Conservation (phyloP, 2,113 vertebrate genomes). For the Menura novaehollandiae region DNA sequence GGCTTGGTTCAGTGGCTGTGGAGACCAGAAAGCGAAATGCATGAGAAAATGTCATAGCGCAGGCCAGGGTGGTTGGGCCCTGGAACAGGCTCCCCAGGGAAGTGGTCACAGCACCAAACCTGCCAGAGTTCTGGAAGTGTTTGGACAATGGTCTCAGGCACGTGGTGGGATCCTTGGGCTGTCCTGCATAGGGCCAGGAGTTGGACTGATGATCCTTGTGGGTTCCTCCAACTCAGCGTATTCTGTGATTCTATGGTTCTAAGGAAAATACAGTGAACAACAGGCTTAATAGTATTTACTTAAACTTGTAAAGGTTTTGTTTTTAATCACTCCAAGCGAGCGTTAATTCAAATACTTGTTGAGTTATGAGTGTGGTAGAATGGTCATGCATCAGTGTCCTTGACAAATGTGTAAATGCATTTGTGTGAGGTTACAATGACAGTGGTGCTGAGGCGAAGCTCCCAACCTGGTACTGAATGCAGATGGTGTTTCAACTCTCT, state of each 20-base stretch:
- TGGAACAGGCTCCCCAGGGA: neutral
- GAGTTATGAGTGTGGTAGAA: neutral
- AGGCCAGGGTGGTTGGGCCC: neutral
- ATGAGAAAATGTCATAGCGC: neutral
- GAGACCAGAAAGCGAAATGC: neutral
- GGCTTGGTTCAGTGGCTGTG: neutral
- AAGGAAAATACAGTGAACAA: neutral
- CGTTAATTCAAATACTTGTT: neutral
- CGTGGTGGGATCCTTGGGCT: neutral
- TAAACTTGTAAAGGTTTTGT: neutral
- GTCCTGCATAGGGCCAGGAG: no score
- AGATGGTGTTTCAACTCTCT: neutral
- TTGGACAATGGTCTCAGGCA: neutral
- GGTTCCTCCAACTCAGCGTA: neutral
- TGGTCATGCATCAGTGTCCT: neutral
- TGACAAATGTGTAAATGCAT: neutral
- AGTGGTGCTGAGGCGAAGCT: neutral
- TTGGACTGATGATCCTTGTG: neutral
- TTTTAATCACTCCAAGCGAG: neutral
- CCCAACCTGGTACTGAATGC: neutral
- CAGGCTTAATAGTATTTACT: neutral
- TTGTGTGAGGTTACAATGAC: neutral
- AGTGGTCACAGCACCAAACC: neutral
- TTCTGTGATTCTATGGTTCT: neutral
- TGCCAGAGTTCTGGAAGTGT: neutral